phyloP scores from a whole-genome alignment of 2,113 vertebrate species.

The Cathartes aura region DNA sequence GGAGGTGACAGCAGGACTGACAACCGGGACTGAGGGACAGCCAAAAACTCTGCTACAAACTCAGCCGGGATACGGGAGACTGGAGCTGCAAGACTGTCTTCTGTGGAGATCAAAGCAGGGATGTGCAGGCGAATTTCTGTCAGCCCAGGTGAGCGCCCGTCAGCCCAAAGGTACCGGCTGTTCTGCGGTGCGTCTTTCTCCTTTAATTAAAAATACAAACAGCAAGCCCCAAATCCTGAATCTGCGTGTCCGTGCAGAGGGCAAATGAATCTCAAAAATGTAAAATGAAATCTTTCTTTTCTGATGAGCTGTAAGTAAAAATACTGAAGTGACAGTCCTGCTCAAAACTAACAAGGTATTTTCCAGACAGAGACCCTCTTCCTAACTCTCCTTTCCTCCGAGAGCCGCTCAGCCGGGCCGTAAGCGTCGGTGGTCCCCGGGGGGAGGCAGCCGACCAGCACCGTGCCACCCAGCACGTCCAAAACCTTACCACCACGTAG shows the following conservation, averaged over 20 bases:
- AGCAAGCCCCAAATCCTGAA: neutral
- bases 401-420: accelerated
- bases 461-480: neutral
- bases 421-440: accelerated
- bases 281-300: accelerated
- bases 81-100: neutral
- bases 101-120: neutral
- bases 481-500: neutral
- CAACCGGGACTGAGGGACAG: neutral
- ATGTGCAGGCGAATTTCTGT: neutral
- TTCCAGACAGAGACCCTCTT: neutral
- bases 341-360: neutral
- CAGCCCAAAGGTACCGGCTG: neutral
- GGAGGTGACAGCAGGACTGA: neutral
- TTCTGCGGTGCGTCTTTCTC: neutral
- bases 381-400: neutral
- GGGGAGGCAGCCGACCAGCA: neutral
- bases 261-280: neutral
- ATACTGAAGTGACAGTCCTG: neutral
- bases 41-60: neutral
- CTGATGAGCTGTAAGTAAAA: neutral
- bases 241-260: neutral
- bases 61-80: accelerated
- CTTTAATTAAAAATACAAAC: neutral
- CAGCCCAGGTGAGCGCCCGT: neutral